Evolutionary conservation across 2,113 vertebrate genomes (phyloP).

Genomic region (Lagopus leucura): DNA sequence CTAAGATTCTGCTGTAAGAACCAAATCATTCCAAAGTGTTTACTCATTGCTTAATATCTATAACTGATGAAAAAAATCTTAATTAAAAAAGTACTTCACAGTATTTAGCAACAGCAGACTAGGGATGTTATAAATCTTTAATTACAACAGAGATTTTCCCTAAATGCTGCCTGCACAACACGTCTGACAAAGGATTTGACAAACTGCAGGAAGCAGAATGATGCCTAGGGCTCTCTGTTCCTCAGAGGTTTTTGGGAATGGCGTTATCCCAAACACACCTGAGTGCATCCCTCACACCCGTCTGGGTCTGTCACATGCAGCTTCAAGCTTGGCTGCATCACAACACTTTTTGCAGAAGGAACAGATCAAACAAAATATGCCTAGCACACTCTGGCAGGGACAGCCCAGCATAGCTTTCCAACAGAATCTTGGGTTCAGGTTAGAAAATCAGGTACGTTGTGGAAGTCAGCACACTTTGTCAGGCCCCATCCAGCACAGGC

Average conservation of each 20-base stretch:
- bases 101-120: not conserved
- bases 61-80: not conserved
- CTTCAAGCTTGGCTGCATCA: not conserved
- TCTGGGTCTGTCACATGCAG: accelerated
- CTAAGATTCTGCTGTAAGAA: not conserved
- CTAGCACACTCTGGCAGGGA: accelerated
- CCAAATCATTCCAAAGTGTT: not conserved
- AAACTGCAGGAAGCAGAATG: not conserved
- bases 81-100: not conserved
- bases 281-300: not conserved
- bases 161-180: not conserved
- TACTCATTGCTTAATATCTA: not conserved
- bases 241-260: not conserved
- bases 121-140: not conserved
- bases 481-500: not conserved
- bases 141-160: not conserved
- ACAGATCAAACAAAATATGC: accelerated
- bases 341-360: not conserved
- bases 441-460: not conserved
- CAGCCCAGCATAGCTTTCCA: not conserved
- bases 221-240: not conserved
- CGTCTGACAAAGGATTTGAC: not conserved
- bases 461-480: not conserved
- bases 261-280: not conserved
- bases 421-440: not conserved